Conservation (phyloP, 2,113 vertebrate species). For the Thamnaconus septentrionalis region DNA sequence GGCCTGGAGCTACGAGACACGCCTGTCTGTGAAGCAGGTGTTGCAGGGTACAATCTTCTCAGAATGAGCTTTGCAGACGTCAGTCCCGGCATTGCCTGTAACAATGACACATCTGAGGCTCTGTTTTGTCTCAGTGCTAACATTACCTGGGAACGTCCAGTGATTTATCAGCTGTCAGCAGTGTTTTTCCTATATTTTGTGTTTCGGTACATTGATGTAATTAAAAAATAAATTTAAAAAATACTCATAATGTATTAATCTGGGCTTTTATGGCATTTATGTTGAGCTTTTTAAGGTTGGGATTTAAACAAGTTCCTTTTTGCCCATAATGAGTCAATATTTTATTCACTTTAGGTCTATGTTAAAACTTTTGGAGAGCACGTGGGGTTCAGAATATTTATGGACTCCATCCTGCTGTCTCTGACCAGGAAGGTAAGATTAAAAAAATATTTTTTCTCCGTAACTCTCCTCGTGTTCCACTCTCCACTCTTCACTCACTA, state of each 20-base stretch:
- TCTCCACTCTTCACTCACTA: too few relatives aligned
- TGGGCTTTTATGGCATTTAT: too few relatives aligned
- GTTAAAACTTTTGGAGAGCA: conserved; percentile 94
- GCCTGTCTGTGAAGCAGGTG: conserved; percentile 21
- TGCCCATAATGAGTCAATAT: neutral
- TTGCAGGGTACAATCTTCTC: conserved; percentile 7
- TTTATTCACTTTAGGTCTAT: conserved; percentile 79
- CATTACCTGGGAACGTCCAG: conserved; percentile 17
- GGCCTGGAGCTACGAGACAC: conserved; percentile 29
- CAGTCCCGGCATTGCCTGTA: conserved; percentile 7
- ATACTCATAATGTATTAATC: too few relatives aligned
- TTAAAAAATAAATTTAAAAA: too few relatives aligned
- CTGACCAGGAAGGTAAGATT: conserved; percentile 88
- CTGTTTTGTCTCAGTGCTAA: conserved; percentile 8
- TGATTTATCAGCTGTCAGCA: neutral
- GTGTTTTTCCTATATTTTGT: too few relatives aligned
- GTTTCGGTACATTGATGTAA: too few relatives aligned
- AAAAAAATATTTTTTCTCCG: neutral
- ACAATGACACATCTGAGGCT: conserved; percentile 9
- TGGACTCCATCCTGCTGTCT: conserved; percentile 95
- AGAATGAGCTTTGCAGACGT: conserved; percentile 16
- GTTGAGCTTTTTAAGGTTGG: too few relatives aligned
- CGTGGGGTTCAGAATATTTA: conserved; percentile 96
- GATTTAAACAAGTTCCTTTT: neutral
- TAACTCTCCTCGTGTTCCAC: too few relatives aligned